Base-by-base conservation (phyloP, 2,113 vertebrate species). In the Chaetodon auriga region DNA sequence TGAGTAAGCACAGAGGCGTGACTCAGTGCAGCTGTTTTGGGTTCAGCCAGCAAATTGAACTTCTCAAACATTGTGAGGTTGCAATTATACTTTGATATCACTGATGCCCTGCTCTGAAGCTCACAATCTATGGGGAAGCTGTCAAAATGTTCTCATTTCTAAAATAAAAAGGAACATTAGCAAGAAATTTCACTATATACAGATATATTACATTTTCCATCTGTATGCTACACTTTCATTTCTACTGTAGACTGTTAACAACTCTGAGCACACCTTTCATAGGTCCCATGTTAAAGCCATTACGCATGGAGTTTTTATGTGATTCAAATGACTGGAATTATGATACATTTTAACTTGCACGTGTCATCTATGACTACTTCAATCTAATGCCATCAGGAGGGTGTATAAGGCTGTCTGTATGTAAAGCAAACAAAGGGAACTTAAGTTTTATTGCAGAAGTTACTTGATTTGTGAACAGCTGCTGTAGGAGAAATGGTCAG, bases 1-100 rank as follows among this genome's bases (percentile, higher is more conserved):
- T 68, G 61, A 68, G 83, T 68, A 51, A 78, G 68, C 73, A 55
- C 60, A 62, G 62, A 51, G 55, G 62, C 35, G 25, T 25, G 66
- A 83, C 43, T 43, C 61, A 70, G 48, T 23, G 58, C 80, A 38
- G 45, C 64, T 14, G 5, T 36, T 65, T 55, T 30, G 49, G 10
- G 3, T 36, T 49, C 19, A 53, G n/a, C 30, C 19, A 68, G 19
- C 12, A 9, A 51, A 58, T 66, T n/a, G 30, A 71, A 69, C 41
- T 1, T 25, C 14, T 2, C 23, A 15, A 30, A 13, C 13, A 60
- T 60, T 16, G 9, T 61, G 16, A 25, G 71, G 65, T 43, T 7
- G 18, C 0, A 4, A 46, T 49, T 41, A 46, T 35, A 74, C 38
- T 35, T 38, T 38, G 1, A 5, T 35, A 72, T 74, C 23, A 55